These are phyloP conservation scores for Hanleya hanleyi DNA, from an alignment of 2,888 invertebrate species.

Conservation along the genomic window DNA sequence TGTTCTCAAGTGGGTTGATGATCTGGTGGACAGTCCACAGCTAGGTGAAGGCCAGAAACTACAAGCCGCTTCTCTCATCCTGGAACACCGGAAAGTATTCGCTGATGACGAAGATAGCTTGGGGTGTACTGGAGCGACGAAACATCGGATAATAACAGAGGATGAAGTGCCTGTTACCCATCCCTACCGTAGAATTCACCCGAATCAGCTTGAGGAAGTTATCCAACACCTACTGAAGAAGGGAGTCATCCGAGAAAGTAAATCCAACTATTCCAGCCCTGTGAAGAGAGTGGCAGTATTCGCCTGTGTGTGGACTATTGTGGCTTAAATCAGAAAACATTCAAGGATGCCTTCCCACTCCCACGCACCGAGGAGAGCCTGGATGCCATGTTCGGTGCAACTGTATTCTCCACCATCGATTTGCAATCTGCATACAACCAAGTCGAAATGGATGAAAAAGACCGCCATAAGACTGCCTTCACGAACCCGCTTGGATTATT, in stretches of 20 bases:
- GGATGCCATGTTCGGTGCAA: constrained; percentile 15
- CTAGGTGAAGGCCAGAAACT: not conserved
- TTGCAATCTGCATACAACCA: constrained; percentile 30
- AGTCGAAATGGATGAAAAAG: constrained; percentile 24
- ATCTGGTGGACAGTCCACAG: not conserved
- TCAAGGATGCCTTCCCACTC: constrained; percentile 32
- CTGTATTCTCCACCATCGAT: constrained; percentile 28
- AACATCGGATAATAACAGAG: constrained; percentile 22
- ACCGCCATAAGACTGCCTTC: constrained; percentile 37
- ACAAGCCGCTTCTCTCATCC: constrained; percentile 38
- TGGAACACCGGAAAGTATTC: constrained; percentile 23
- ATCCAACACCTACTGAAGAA: not conserved
- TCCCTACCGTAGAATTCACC: not conserved
- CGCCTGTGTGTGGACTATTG: not conserved
- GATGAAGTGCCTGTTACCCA: not conserved
- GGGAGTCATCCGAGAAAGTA: not conserved
- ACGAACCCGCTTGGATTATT: constrained; percentile 22
- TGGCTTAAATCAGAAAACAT: constrained; percentile 28
- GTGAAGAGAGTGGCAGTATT: not conserved
- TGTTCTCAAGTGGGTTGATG: too few species aligned
- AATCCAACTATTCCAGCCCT: not conserved
- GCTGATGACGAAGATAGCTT: constrained; percentile 17
- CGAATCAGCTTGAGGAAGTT: not conserved
- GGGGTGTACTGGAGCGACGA: not conserved
- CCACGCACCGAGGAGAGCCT: constrained; percentile 28